Evolutionary conservation across 2,113 vertebrate genomes (phyloP).

Genomic region (Hemiprocne comata): DNA sequence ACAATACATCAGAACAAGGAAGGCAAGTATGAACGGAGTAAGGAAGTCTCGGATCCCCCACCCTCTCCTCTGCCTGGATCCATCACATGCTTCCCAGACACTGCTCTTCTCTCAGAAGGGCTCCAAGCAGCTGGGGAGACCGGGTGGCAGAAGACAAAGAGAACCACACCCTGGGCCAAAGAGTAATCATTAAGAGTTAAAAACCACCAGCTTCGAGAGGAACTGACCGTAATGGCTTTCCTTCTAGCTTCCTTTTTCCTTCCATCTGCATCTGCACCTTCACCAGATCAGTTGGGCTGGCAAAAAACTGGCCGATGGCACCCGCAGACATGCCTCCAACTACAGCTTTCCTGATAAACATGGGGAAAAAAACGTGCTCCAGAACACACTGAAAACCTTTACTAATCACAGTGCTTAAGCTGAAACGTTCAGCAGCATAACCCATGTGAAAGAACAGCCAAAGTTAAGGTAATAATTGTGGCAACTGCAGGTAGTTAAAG

Average conservation of each 20-base stretch:
- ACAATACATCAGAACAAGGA: background rate
- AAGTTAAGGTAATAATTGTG: background rate
- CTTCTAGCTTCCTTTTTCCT: constrained; percentile 82
- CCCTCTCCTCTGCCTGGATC: background rate
- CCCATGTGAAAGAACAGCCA: background rate
- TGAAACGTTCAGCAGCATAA: background rate
- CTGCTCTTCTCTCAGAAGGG: background rate
- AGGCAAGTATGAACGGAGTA: background rate
- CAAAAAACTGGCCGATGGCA: constrained; percentile 85
- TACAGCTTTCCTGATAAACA: constrained; percentile 80
- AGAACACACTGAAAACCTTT: background rate
- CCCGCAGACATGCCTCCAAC: constrained; percentile 83
- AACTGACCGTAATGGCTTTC: constrained; percentile 82
- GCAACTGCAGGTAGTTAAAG: background rate
- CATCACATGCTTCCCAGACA: fast-evolving
- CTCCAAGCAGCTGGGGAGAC: background rate
- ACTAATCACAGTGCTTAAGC: fast-evolving
- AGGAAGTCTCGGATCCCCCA: background rate
- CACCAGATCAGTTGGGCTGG: constrained; percentile 86
- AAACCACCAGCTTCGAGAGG: background rate
- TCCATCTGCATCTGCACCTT: constrained; percentile 93
- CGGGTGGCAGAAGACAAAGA: background rate
- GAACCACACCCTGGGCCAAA: background rate
- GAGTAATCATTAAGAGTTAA: background rate
- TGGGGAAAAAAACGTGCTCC: background rate